Evolutionary conservation across 2,113 vertebrate genomes (phyloP).

Genomic region (Notiomystis cincta): DNA sequence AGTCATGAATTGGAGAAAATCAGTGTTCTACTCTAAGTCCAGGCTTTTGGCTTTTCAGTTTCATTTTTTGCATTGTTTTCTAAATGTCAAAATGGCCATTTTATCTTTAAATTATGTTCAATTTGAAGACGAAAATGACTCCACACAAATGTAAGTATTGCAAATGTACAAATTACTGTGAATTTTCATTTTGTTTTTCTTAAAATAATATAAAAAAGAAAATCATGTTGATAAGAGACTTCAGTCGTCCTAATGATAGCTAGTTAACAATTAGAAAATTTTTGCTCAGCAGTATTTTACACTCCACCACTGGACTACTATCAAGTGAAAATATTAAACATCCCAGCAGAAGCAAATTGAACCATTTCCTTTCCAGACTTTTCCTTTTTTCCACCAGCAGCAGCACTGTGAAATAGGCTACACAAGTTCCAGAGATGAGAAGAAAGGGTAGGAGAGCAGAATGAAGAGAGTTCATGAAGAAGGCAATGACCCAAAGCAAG

Average conservation of each 20-base stretch:
- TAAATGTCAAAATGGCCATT: not conserved
- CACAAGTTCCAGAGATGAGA: not conserved
- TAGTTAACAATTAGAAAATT: not conserved
- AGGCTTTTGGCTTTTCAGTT: not conserved
- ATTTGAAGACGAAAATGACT: not conserved
- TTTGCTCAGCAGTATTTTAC: not conserved
- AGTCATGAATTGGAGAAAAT: conserved; percentile 4
- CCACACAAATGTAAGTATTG: not conserved
- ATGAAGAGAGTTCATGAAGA: not conserved
- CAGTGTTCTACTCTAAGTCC: not conserved
- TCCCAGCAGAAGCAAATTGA: not conserved
- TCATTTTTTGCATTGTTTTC: not conserved
- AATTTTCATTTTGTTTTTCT: not conserved
- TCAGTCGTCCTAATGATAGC: not conserved
- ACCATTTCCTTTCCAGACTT: not conserved
- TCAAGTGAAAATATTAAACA: not conserved
- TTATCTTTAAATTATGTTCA: not conserved
- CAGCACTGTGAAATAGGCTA: not conserved
- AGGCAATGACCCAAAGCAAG: not conserved
- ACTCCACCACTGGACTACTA: not conserved
- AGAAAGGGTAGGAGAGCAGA: not conserved
- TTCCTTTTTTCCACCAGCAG: not conserved
- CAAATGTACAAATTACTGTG: not conserved
- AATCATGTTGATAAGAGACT: not conserved
- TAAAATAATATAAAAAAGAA: not conserved